Percentiles rank a stretch among this genome's conserved stretches.
These are phyloP conservation scores for Leptoclinus maculatus DNA, from an alignment of 2,797 vertebrate genomes.

Conservation along the genomic window DNA sequence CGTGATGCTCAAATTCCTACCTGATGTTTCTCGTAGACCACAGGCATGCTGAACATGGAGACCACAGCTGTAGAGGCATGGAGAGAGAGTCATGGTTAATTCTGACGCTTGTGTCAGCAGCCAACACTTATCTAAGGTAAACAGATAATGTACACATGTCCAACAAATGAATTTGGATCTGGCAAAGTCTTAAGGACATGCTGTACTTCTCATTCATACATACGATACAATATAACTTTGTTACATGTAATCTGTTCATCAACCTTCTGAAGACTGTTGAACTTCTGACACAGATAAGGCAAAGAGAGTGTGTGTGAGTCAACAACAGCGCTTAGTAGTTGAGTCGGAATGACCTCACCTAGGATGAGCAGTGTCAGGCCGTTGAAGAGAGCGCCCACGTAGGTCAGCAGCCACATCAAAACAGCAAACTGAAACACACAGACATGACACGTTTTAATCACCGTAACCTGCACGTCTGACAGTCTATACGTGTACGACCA, in stretches of 20 bases:
- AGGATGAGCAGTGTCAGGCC: constrained; percentile 98
- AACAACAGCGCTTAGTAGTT: constrained; percentile 8
- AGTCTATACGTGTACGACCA: neutral
- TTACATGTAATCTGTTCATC: neutral
- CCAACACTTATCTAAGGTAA: constrained; percentile 56
- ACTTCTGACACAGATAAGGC: neutral
- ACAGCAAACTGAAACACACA: constrained; percentile 92
- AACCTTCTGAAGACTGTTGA: neutral
- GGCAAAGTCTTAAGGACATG: constrained; percentile 6
- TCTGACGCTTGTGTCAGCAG: constrained; percentile 32
- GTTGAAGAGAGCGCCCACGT: constrained; percentile 99
- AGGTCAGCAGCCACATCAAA: constrained; percentile 99
- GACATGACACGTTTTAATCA: neutral
- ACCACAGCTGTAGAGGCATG: constrained; percentile 88
- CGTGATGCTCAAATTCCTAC: constrained; percentile 75
- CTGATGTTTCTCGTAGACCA: constrained; percentile 99
- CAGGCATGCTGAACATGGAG: constrained; percentile 97
- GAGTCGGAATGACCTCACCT: constrained; percentile 85
- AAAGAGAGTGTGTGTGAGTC: constrained; percentile 9
- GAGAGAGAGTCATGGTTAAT: constrained; percentile 47
- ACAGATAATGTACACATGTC: constrained; percentile 17
- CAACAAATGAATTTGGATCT: constrained; percentile 2
- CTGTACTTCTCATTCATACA: neutral
- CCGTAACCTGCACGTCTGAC: neutral
- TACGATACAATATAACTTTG: neutral